Percentiles rank a stretch among this genome's conserved stretches.
phyloP scores from a whole-genome alignment of 2,888 invertebrate genomes.

The Hyles lineata region DNA sequence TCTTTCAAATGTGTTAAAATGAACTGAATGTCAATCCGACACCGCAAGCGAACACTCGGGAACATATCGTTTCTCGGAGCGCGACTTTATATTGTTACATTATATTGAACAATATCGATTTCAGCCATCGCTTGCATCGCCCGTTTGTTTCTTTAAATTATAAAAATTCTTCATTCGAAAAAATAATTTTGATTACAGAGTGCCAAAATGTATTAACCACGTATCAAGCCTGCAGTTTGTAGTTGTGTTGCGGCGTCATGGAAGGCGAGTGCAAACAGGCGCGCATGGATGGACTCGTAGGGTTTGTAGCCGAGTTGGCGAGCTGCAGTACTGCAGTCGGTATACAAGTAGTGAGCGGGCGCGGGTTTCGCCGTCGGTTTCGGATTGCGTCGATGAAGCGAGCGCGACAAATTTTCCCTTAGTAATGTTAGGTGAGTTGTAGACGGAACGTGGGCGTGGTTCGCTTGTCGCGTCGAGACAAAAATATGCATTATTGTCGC shows the following conservation, averaged over 20 bases:
- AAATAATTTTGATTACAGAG: background rate
- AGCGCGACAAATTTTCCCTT: constrained; percentile 80
- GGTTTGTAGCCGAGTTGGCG: no score
- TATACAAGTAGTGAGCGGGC: background rate
- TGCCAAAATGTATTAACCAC: background rate
- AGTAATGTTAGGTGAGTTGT: constrained; percentile 74
- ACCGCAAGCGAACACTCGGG: constrained; percentile 50
- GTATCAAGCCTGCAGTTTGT: background rate
- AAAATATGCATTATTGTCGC: constrained; percentile 79
- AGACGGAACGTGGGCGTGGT: constrained; percentile 45
- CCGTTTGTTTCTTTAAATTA: background rate
- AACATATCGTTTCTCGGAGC: constrained; percentile 18
- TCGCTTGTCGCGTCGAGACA: constrained; percentile 63
- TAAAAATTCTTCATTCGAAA: background rate
- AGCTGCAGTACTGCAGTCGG: no score
- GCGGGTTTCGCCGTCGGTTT: constrained; percentile 53
- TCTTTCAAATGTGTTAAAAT: constrained; percentile 59
- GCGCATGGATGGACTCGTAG: no score
- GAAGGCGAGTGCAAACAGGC: background rate
- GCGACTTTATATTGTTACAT: background rate
- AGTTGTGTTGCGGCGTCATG: background rate
- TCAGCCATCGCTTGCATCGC: constrained; percentile 6
- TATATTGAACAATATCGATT: background rate
- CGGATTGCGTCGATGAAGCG: constrained; percentile 62
- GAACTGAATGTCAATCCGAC: constrained; percentile 53